Percentiles rank a stretch among this genome's conserved stretches.
These are phyloP conservation scores for Thaumetopoea pityocampa DNA, from an alignment of 1,140 invertebrate genomes.

Conservation along the genomic window DNA sequence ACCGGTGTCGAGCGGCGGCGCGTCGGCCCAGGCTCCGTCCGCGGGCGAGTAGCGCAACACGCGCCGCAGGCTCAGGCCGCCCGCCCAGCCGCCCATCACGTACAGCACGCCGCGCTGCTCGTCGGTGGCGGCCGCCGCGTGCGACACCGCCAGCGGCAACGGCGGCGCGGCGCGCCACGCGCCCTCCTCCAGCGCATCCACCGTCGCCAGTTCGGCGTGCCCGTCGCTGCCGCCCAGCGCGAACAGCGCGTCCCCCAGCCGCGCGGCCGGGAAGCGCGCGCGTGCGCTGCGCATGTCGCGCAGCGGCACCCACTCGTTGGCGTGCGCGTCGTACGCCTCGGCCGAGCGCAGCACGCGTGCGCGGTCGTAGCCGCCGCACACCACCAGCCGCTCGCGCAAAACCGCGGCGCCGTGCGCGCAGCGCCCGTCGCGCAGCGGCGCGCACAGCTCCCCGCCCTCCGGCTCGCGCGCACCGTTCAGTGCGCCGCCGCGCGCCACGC, in stretches of 20 bases:
- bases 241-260: constrained; percentile 80
- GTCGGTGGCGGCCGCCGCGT: constrained; percentile 84
- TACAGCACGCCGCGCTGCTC: constrained; percentile 69
- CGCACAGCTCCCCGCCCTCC: constrained; percentile 15
- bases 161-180: constrained; percentile 79
- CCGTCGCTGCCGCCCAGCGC: constrained; percentile 90
- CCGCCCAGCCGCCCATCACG: constrained; percentile 87
- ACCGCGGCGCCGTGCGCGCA: constrained; percentile 77
- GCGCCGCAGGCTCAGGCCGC: constrained; percentile 78
- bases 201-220: constrained; percentile 77
- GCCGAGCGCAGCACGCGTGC: constrained; percentile 87
- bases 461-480: constrained; percentile 15
- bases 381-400: constrained; percentile 31
- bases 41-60: constrained; percentile 85
- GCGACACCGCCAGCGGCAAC: constrained; percentile 81
- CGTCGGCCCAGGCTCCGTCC: constrained; percentile 79
- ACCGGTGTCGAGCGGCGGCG: constrained; percentile 68
- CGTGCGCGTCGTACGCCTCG: constrained; percentile 83
- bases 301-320: constrained; percentile 82
- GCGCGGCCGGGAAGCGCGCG: constrained; percentile 84
- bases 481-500: constrained; percentile 15
- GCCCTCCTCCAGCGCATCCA: constrained; percentile 59
- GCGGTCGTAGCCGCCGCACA: constrained; percentile 89
- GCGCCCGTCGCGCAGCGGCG: constrained; percentile 29
- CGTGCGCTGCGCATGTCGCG: constrained; percentile 83